Evolutionary conservation across 2,888 invertebrate species (phyloP).

Genomic region (Plebejus melissa): DNA sequence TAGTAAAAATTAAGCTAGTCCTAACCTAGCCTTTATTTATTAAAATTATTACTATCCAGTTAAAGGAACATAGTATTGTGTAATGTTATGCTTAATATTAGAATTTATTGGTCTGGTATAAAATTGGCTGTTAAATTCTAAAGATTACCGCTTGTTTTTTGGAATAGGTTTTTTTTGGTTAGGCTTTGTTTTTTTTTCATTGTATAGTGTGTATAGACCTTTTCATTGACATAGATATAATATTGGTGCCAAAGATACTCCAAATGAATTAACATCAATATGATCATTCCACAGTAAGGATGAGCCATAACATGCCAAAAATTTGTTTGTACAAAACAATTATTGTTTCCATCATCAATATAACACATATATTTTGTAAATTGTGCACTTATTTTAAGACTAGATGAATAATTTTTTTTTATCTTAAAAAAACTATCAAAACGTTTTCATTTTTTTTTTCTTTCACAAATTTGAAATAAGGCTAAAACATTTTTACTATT

Average conservation of each 20-base stretch:
- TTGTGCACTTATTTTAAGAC: background rate
- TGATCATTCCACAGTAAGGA: constrained; percentile 63
- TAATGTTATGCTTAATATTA: background rate
- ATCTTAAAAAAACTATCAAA: background rate
- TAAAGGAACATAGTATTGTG: background rate
- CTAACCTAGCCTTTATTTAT: constrained; percentile 15
- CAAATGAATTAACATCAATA: constrained; percentile 66
- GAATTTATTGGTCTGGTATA: constrained; percentile 3
- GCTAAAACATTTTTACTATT: background rate
- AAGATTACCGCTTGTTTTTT: background rate
- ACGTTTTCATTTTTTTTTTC: background rate
- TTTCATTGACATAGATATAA: constrained; percentile 51
- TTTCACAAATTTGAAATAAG: background rate
- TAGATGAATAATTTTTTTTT: background rate
- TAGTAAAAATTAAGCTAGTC: constrained; percentile 5
- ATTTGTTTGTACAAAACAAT: constrained; percentile 42
- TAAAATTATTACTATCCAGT: background rate
- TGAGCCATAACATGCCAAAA: constrained; percentile 70
- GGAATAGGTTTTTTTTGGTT: background rate
- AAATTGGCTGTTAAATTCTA: constrained; percentile 12
- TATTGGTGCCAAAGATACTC: constrained; percentile 77
- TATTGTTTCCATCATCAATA: constrained; percentile 28
- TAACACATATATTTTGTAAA: background rate
- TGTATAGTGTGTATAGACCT: constrained; percentile 19
- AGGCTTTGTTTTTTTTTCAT: background rate